Evolutionary conservation across 1,140 invertebrate genomes (phyloP), one percentile per base, ranked within the genome.

Genomic region (Metaphire vulgaris): DNA sequence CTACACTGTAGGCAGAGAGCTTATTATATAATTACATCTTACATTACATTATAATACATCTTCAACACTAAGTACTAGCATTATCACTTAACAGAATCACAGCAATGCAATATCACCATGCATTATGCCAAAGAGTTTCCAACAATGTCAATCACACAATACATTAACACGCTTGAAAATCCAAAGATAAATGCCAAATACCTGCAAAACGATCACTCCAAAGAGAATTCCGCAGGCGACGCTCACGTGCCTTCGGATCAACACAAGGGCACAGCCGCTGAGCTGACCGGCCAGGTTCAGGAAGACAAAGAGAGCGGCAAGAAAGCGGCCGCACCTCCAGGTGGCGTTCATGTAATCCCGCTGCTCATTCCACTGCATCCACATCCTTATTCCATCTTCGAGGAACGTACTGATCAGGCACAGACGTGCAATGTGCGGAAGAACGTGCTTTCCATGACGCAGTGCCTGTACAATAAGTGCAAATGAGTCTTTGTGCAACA

Each of bases 341-440:
- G 94, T 95, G 86, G 64, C 73, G 28, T 75, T 78, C 64, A 78
- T 75, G 69, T 74, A 78, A 34, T 78, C 77, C 30, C 77, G 66
- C 56, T 78, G 77, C 31, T 78, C 77, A 15, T 32, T 21, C 77
- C 77, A 78, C 30, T 78, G 77, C 34, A 75, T 34, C 72, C 81
- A 99, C 98, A 99, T 99, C 78, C 98, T 90, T 64, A 99, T 89
- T 0, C 98, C 98, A 90, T 99, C 98, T 89, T 99, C 98, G 32
- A 99, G 89, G 88, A 99, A 99, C 80, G 98, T 99, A 76, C 96
- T 96, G 81, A 99, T 97, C 21, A 99, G 90, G 85, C 96, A 99
- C 41, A 99, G 87, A 77, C 97, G 89, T 1, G 97, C 97, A 72
- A 98, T 88, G 78, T 96, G 97, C 29, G 98, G 98, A 80, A 99